These are phyloP conservation scores for Salvelinus sp. DNA, from an alignment of 2,113 vertebrate genomes.

Conservation along the genomic window DNA sequence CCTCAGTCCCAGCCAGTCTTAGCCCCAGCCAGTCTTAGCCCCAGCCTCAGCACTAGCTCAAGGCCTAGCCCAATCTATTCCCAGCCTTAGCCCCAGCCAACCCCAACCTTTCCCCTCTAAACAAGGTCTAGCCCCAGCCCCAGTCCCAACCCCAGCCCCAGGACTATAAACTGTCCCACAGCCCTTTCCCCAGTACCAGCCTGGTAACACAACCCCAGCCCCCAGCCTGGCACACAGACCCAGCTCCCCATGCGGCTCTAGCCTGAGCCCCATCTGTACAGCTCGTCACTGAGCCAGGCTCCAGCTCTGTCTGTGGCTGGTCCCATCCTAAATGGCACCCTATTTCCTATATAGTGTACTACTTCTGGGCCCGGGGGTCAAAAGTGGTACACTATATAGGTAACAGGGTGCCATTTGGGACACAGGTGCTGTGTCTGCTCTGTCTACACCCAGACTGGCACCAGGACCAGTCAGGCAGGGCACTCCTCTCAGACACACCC, in stretches of 20 bases:
- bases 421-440: not conserved
- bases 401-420: too few species aligned
- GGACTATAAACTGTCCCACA: not conserved
- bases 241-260: not conserved
- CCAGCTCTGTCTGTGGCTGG: not conserved
- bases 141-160: not conserved
- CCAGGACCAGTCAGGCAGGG: not conserved
- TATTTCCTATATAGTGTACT: too few species aligned
- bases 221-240: not conserved
- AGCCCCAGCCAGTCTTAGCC: not conserved
- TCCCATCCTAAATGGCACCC: not conserved
- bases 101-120: too few species aligned
- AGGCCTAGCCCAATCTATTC: too few species aligned
- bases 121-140: not conserved
- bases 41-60: too few species aligned
- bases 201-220: not conserved
- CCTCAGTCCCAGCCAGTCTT: not conserved
- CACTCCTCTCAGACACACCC: slow-evolving; percentile 1
- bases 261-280: not conserved
- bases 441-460: not conserved
- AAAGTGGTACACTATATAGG: too few species aligned
- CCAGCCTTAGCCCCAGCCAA: not conserved
- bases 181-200: not conserved
- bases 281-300: slow-evolving; percentile 1
- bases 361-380: too few species aligned